These are phyloP conservation scores for Paramisgurnus dabryanus DNA, from an alignment of 2,113 vertebrate species.

Conservation along the genomic window DNA sequence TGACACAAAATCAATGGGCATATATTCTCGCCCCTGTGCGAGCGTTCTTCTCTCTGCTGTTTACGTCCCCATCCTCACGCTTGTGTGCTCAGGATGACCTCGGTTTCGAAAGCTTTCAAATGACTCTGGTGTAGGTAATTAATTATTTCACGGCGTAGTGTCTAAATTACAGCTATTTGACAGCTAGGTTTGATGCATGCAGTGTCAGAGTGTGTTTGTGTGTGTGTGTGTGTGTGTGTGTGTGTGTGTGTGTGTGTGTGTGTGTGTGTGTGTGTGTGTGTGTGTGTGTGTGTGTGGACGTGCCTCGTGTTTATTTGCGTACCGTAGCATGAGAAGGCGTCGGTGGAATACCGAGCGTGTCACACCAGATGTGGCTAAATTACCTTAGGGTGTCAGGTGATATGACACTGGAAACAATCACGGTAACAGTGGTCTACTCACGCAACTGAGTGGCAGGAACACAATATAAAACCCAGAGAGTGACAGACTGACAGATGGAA, in stretches of 20 bases:
- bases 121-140: conserved; percentile 51
- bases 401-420: conserved; percentile 33
- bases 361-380: conserved; percentile 47
- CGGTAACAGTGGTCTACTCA: conserved; percentile 23
- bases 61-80: conserved; percentile 31
- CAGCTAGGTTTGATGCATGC: conserved; percentile 27
- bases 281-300: conserved; percentile 4
- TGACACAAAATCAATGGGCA: conserved; percentile 75
- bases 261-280: conserved; percentile 11
- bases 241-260: conserved; percentile 19
- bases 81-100: conserved; percentile 62
- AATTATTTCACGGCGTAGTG: conserved; percentile 47
- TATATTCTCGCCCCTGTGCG: conserved; percentile 64
- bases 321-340: neutral
- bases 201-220: neutral
- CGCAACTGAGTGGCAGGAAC: conserved; percentile 17
- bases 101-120: conserved; percentile 67
- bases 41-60: neutral
- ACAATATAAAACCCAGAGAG: conserved; percentile 30
- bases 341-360: conserved; percentile 18
- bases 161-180: conserved; percentile 43
- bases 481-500: conserved; percentile 47
- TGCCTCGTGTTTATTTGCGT: conserved; percentile 30
- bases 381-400: conserved; percentile 32
- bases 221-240: conserved; percentile 4